Conservation (phyloP, 2,113 vertebrate genomes). For the Xiphophorus maculatus region DNA sequence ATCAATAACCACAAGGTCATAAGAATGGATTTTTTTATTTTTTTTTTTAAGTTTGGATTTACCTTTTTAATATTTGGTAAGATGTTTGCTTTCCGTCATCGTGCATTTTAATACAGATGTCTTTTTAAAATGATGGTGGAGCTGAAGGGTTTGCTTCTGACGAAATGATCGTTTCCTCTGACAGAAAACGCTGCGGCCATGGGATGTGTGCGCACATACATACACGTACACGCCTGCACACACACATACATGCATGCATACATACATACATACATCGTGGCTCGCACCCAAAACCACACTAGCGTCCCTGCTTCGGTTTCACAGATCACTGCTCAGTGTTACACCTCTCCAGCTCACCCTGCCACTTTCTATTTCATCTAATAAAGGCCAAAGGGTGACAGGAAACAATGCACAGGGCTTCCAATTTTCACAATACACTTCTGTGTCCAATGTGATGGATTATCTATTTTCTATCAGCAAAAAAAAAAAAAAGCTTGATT, state of each 20-base stretch:
- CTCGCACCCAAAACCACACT: not conserved
- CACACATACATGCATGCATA: no score
- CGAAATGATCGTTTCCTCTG: no score
- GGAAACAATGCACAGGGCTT: not conserved
- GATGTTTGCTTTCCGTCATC: constrained; percentile 34
- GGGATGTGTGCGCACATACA: not conserved
- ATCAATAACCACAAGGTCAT: constrained; percentile 54
- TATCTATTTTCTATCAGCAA: not conserved
- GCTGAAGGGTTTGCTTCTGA: not conserved
- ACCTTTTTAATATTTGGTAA: constrained; percentile 3
- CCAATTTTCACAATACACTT: no score
- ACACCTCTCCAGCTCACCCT: constrained; percentile 27
- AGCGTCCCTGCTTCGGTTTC: constrained; percentile 23
- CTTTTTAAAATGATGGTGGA: not conserved
- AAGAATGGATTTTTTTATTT: constrained; percentile 2
- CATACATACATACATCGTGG: not conserved
- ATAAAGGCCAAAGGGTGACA: constrained; percentile 19
- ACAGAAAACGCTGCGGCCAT: not conserved
- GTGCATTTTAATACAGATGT: constrained; percentile 22
- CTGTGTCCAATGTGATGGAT: not conserved
- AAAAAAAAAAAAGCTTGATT: no score
- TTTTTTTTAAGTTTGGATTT: constrained; percentile 29
- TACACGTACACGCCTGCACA: no score
- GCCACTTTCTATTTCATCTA: constrained; percentile 41
- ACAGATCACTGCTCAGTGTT: constrained; percentile 34